A percentile compares a stretch with the other conserved stretches of the same genome.
phyloP scores from a whole-genome alignment of 2,888 invertebrate genomes.

The Agrilus mali region DNA sequence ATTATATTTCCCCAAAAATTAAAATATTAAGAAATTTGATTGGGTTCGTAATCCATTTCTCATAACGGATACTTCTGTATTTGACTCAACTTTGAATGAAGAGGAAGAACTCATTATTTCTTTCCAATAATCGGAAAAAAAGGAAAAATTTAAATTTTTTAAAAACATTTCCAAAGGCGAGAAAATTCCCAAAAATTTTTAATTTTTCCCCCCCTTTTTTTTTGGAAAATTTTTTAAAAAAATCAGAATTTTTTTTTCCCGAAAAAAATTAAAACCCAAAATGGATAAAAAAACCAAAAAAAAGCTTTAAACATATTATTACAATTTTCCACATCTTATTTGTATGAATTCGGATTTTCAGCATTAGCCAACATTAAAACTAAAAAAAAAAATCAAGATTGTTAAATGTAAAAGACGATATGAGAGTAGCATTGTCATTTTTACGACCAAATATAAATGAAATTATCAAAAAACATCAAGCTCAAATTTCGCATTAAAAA shows the following conservation, averaged over 20 bases:
- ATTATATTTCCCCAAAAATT: too few species aligned
- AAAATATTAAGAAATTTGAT: constrained; percentile 13
- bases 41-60: constrained; percentile 11
- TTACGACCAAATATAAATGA: constrained; percentile 6
- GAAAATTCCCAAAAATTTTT: constrained; percentile 8
- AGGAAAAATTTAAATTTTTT: constrained; percentile 13
- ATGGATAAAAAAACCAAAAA: too few species aligned
- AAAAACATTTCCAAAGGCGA: constrained; percentile 9
- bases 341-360: constrained; percentile 11
- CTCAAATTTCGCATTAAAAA: constrained; percentile 1
- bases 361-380: constrained; percentile 9
- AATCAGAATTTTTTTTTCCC: too few species aligned
- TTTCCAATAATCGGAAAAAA: constrained; percentile 12
- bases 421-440: constrained; percentile 8
- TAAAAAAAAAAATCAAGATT: constrained; percentile 5
- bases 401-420: constrained; percentile 3
- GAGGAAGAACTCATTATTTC: constrained; percentile 11
- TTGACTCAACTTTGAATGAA: background rate
- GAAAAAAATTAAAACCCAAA: too few species aligned
- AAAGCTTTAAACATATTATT: constrained; percentile 12
- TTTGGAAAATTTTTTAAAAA: too few species aligned
- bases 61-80: constrained; percentile 9
- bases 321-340: constrained; percentile 10
- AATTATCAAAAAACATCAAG: constrained; percentile 6
- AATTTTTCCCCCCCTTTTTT: too few species aligned